Conservation (phyloP, 2,797 vertebrate genomes). For the Fundulus diaphanus region DNA sequence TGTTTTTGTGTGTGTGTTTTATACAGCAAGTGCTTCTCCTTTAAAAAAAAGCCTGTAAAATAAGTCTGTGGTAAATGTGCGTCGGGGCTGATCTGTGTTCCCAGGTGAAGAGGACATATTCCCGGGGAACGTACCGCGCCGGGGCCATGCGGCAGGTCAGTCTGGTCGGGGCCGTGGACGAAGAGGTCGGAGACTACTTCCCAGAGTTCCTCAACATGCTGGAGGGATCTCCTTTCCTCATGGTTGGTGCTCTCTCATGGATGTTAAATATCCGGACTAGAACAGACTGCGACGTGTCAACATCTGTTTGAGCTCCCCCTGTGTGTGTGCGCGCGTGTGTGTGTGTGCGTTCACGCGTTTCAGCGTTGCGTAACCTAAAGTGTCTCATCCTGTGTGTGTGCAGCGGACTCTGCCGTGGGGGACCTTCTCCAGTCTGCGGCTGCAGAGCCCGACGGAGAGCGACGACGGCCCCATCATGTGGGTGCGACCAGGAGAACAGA, state of each 20-base stretch:
- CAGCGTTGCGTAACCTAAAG: not conserved
- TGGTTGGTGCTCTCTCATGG: slow-evolving; percentile 81
- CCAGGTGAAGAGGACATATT: slow-evolving; percentile 98
- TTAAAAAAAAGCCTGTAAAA: not conserved
- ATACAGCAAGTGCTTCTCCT: not conserved
- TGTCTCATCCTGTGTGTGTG: slow-evolving; percentile 33
- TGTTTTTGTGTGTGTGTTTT: no score
- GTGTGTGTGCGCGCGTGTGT: not conserved
- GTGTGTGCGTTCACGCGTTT: no score
- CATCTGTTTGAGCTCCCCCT: not conserved
- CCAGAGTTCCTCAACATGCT: slow-evolving; percentile 97
- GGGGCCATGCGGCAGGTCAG: slow-evolving; percentile 99
- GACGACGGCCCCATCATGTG: slow-evolving; percentile 99
- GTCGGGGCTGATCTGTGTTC: slow-evolving; percentile 21
- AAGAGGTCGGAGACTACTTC: slow-evolving; percentile 99
- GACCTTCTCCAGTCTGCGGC: slow-evolving; percentile 93
- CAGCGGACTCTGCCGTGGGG: slow-evolving; percentile 98
- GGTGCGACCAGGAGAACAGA: slow-evolving; percentile 98
- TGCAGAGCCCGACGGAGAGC: slow-evolving; percentile 94
- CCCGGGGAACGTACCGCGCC: slow-evolving; percentile 97
- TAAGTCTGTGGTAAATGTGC: not conserved
- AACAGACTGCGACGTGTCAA: not conserved
- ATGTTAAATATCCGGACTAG: not conserved
- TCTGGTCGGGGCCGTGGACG: slow-evolving; percentile 97
- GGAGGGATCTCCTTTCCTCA: slow-evolving; percentile 94